phyloP scores from a whole-genome alignment of 2,888 invertebrate species.

The Mesopsocus fuscifrons region DNA sequence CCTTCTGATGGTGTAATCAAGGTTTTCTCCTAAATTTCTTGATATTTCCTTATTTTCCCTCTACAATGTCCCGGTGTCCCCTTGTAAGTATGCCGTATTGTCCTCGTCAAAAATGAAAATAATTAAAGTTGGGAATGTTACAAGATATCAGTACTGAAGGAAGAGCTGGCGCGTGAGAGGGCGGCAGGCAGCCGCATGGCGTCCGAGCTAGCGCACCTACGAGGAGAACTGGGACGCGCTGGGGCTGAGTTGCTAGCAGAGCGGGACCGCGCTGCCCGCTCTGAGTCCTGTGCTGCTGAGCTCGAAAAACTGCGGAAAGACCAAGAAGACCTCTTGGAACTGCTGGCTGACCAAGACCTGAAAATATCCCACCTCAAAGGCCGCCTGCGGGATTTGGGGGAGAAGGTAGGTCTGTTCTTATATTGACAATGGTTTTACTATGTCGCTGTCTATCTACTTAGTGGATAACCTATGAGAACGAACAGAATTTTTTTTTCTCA shows the following conservation, averaged over 20 bases:
- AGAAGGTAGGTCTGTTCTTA: conserved; percentile 26
- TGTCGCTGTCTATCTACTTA: no score
- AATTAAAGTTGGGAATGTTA: no score
- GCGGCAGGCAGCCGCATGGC: not conserved
- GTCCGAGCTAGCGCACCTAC: conserved; percentile 13
- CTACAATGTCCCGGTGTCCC: no score
- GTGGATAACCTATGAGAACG: no score
- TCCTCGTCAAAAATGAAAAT: no score
- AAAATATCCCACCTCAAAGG: conserved; percentile 47
- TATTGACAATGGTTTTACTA: no score
- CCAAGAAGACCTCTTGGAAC: conserved; percentile 79
- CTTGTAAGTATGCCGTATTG: no score
- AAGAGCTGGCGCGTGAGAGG: conserved; percentile 24
- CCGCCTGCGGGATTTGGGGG: conserved; percentile 33
- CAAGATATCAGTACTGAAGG: no score
- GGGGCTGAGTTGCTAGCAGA: conserved; percentile 21
- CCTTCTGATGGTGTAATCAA: no score
- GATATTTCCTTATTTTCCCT: no score
- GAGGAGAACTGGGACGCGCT: conserved; percentile 19
- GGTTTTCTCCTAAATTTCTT: no score
- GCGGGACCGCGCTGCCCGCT: conserved; percentile 7
- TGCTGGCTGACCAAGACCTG: conserved; percentile 74
- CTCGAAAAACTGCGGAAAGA: conserved; percentile 56
- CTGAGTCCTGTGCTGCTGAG: conserved; percentile 16
- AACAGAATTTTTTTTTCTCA: no score